These are phyloP conservation scores for Apistogramma diplotaenia DNA, from an alignment of 2,113 vertebrate genomes.

Conservation along the genomic window DNA sequence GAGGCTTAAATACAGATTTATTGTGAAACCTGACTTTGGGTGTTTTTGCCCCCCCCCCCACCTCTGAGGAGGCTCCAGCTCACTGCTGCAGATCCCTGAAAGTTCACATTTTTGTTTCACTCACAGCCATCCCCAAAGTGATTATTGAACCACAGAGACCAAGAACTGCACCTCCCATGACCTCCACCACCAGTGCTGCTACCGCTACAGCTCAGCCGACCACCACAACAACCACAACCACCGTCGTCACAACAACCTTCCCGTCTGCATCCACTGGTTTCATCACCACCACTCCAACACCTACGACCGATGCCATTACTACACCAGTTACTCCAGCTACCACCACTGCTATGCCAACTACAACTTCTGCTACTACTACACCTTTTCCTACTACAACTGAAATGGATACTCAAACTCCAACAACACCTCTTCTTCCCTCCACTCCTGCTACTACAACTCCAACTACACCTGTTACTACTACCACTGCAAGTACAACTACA, in stretches of 20 bases:
- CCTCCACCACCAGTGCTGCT: background rate
- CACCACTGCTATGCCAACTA: background rate
- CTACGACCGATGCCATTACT: background rate
- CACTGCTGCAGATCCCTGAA: background rate
- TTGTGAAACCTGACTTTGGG: too few species aligned
- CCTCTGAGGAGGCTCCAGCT: background rate
- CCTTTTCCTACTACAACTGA: background rate
- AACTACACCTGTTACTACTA: background rate
- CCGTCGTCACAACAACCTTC: background rate
- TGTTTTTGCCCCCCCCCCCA: background rate
- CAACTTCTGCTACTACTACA: background rate
- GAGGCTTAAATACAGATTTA: too few species aligned
- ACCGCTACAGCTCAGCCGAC: rapidly evolving
- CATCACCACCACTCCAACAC: background rate
- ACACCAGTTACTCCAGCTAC: background rate
- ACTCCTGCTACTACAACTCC: background rate
- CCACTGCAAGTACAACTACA: background rate
- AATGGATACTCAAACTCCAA: background rate
- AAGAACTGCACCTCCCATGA: background rate
- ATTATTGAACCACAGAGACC: slow-evolving; percentile 74
- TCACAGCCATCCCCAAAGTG: slow-evolving; percentile 74
- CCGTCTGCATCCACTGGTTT: background rate
- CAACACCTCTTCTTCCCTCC: background rate
- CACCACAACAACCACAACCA: background rate
- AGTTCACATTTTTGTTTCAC: background rate